Base-by-base conservation (phyloP, 53 echinoderm and acorn worm species). In the Luidia sarsii region DNA sequence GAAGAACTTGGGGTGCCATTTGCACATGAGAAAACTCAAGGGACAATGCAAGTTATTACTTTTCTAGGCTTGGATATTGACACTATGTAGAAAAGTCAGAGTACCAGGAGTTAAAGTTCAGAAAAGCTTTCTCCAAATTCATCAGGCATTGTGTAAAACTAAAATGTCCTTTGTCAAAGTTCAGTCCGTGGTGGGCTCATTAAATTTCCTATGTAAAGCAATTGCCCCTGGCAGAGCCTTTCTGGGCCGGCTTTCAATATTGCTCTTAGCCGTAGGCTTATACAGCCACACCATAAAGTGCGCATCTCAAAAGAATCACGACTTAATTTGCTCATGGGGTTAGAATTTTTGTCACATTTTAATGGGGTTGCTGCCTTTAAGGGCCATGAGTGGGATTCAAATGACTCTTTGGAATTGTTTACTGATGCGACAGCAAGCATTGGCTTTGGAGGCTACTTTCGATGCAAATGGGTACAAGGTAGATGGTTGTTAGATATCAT, bases 1-100 rank as follows among this genome's bases (percentile, higher is more conserved):
- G 73, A 36, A 10, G 24, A 81, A 9, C 49, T 87, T 35, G 86
- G 80, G 5, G 72, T 81, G 18, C 81, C 87, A 7, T 15, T 73
- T n/a, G 87, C 87, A 2, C 14, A 18, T 2, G 73, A 87, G 53
- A 87, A 88, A 54, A 82, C 75, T 16, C 57, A 41, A 21, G 88
- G 82, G n/a, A 67, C 88, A 4, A 55, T 48, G 0, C 72, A 64
- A 22, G 30, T 28, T 19, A 67, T 85, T 2, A 45, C 43, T 4
- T 85, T 24, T 39, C 62, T 85, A 4, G 73, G 82, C 1, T 0
- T 84, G 1, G 27, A 48, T 25, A 84, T 84, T 6, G 73, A 84
- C 30, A 16, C 65, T 1, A 19, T 25, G 1, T 1, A 3, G 13
- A 0, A 1, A 62, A 18, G 54, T 84, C 5, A 11, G 39, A 54